These are phyloP conservation scores for Pelodytes ibericus DNA, from an alignment of 2,797 vertebrate species.

Conservation along the genomic window DNA sequence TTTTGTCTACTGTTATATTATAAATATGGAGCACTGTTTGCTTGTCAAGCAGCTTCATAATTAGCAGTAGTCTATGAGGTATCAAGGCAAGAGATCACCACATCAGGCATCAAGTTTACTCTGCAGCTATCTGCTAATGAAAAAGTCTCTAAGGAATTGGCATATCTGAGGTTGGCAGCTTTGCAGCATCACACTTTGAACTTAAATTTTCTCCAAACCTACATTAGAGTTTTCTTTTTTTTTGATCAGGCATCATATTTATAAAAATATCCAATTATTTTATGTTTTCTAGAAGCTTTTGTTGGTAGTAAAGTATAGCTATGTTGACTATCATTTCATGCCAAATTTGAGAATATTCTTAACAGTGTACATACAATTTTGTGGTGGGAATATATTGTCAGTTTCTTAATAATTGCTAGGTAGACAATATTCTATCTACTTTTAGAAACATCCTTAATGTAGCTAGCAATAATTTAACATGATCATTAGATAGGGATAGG, in stretches of 20 bases:
- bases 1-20: conserved; percentile 59
- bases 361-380: conserved; percentile 11
- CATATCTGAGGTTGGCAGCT: conserved; percentile 59
- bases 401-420: conserved; percentile 5
- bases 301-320: conserved; percentile 16
- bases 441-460: too few relatives aligned
- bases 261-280: conserved; percentile 52
- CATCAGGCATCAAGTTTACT: conserved; percentile 63
- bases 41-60: conserved; percentile 62
- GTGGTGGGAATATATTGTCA: background rate
- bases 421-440: conserved; percentile 10
- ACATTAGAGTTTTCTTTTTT: conserved; percentile 60
- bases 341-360: conserved; percentile 10
- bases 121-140: conserved; percentile 60
- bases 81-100: conserved; percentile 63
- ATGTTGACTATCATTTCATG: conserved; percentile 32
- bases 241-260: conserved; percentile 58
- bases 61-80: conserved; percentile 58
- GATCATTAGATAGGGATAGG: too few relatives aligned
- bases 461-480: too few relatives aligned
- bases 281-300: conserved; percentile 42
- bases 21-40: conserved; percentile 60
- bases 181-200: conserved; percentile 59
- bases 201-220: conserved; percentile 57
- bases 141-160: conserved; percentile 62